These are phyloP conservation scores for Melanotaenia pygmaea DNA, from an alignment of 2,797 vertebrate genomes.

Conservation along the genomic window DNA sequence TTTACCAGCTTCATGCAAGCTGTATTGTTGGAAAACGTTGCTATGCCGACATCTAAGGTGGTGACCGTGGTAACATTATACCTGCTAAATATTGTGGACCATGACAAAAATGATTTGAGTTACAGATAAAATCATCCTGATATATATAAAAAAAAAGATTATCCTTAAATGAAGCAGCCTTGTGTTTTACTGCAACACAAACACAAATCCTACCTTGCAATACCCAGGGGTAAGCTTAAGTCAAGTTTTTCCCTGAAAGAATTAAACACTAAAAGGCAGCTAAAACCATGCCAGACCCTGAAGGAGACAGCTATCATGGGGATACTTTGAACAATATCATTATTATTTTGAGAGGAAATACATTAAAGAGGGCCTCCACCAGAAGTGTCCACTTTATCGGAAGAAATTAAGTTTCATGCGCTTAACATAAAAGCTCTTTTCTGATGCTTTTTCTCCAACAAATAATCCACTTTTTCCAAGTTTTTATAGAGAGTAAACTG, in stretches of 20 bases:
- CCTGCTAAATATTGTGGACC: not conserved
- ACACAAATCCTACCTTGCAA: not conserved
- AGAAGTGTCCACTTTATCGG: not conserved
- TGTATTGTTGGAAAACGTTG: not conserved
- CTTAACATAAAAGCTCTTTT: not conserved
- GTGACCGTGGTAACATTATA: not conserved
- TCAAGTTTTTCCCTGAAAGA: not conserved
- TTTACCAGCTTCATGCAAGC: not conserved
- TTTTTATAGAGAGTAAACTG: not conserved
- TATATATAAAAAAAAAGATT: not conserved
- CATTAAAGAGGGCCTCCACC: not conserved
- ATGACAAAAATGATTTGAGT: not conserved
- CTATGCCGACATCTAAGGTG: not conserved
- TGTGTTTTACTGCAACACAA: too few species aligned
- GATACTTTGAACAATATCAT: not conserved
- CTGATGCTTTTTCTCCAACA: not conserved
- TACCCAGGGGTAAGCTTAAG: not conserved
- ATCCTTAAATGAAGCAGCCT: too few species aligned
- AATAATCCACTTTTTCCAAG: not conserved
- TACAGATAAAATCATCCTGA: not conserved
- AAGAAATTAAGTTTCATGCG: not conserved
- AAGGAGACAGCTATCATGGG: not conserved
- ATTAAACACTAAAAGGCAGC: not conserved
- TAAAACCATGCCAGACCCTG: not conserved
- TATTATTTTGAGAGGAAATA: not conserved